A percentile compares a stretch with the other conserved stretches of the same genome.
These are phyloP conservation scores for Bujurquina vittata DNA, from an alignment of 2,113 vertebrate species.

Conservation along the genomic window DNA sequence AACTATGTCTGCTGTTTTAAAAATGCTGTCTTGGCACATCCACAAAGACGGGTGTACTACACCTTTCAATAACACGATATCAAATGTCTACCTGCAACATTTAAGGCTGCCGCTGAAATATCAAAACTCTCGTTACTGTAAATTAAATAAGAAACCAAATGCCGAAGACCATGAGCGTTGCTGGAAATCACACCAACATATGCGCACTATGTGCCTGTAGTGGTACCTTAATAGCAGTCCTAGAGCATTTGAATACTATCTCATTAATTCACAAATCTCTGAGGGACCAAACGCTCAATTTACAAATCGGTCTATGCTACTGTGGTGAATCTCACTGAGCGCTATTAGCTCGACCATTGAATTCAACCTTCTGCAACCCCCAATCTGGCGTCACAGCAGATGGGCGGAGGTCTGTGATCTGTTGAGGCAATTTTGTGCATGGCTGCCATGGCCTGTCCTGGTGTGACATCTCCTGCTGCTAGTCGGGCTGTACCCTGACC, in stretches of 20 bases:
- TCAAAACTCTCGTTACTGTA: not conserved
- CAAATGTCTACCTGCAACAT: not conserved
- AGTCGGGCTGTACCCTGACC: constrained; percentile 81
- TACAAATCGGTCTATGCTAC: constrained; percentile 67
- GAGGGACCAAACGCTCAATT: constrained; percentile 69
- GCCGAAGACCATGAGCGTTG: not conserved
- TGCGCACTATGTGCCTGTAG: not conserved
- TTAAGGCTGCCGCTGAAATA: not conserved
- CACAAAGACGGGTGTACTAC: not conserved
- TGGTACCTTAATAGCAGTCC: constrained; percentile 11
- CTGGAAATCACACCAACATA: not conserved
- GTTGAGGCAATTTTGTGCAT: constrained; percentile 86
- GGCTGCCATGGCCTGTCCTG: constrained; percentile 81
- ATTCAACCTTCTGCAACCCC: constrained; percentile 69
- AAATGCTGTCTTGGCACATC: constrained; percentile 25
- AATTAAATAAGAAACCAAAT: not conserved
- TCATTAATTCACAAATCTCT: constrained; percentile 42
- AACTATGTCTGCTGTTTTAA: not conserved
- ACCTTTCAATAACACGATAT: not conserved
- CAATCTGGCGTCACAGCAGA: constrained; percentile 77
- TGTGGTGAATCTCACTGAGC: constrained; percentile 69
- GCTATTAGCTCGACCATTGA: constrained; percentile 76
- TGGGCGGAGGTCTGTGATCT: constrained; percentile 83
- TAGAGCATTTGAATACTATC: constrained; percentile 22
- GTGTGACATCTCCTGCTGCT: constrained; percentile 83